phyloP scores from a whole-genome alignment of 2,797 vertebrate species.

The Sebastes oblongus region DNA sequence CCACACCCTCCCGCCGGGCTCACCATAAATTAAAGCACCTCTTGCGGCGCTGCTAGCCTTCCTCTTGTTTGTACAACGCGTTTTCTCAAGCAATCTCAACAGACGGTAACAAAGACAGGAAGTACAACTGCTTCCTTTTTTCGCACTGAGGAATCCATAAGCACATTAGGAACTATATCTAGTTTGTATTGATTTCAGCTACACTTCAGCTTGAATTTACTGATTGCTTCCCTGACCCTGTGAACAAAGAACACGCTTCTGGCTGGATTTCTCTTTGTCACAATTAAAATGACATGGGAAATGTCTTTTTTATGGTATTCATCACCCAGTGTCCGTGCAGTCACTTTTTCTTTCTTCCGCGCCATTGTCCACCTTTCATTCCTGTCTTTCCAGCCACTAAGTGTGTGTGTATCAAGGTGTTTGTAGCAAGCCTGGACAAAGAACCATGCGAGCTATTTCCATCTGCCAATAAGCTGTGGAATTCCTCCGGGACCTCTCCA shows the following conservation, averaged over 20 bases:
- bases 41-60: conserved; percentile 7
- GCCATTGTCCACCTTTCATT: background rate
- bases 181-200: conserved; percentile 71
- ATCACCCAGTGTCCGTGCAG: background rate
- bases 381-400: background rate
- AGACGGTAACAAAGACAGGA: conserved; percentile 59
- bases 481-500: conserved; percentile 24
- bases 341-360: background rate
- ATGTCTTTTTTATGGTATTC: conserved; percentile 23
- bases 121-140: conserved; percentile 54
- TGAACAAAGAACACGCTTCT: conserved; percentile 21
- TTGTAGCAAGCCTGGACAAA: conserved; percentile 31
- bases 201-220: conserved; percentile 66
- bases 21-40: conserved; percentile 34
- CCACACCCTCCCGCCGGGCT: background rate
- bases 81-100: conserved; percentile 47
- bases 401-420: background rate
- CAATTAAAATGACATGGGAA: conserved; percentile 1
- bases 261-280: conserved; percentile 33
- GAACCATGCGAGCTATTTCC: conserved; percentile 24
- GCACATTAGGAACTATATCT: conserved; percentile 61
- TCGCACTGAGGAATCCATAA: conserved; percentile 52
- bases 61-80: conserved; percentile 49
- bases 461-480: conserved; percentile 26
- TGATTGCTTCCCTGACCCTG: conserved; percentile 60